Percentiles rank a stretch among this genome's conserved stretches.
These are phyloP conservation scores for Mesembrinibis cayennensis DNA, from an alignment of 2,113 vertebrate genomes.

Conservation along the genomic window DNA sequence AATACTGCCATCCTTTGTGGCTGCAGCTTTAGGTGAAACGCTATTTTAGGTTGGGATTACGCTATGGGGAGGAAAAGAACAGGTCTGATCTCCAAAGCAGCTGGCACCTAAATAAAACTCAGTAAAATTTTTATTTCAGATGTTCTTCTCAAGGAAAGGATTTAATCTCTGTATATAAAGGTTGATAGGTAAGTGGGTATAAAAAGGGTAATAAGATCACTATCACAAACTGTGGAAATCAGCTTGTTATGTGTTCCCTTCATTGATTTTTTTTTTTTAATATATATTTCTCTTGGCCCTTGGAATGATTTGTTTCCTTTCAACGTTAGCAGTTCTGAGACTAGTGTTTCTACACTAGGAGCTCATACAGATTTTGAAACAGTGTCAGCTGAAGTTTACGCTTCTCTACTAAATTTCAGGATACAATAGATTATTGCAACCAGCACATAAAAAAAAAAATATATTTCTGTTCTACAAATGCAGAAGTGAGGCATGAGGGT, in stretches of 20 bases:
- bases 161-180: not conserved
- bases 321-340: not conserved
- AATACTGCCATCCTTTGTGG: not conserved
- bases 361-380: not conserved
- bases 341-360: not conserved
- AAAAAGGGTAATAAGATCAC: not conserved
- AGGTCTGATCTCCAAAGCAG: not conserved
- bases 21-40: not conserved
- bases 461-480: not conserved
- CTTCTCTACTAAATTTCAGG: not conserved
- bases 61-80: not conserved
- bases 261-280: not conserved
- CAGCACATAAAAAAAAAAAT: not conserved
- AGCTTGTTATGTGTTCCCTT: not conserved
- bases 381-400: not conserved
- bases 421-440: not conserved
- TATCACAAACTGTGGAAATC: not conserved
- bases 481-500: not conserved
- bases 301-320: not conserved
- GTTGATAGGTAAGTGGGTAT: not conserved
- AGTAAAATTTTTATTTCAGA: not conserved
- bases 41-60: not conserved
- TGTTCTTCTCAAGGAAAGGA: not conserved
- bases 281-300: not conserved
- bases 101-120: not conserved